Conservation (phyloP, 2,888 invertebrate species). For the Apocheima hispidaria region DNA sequence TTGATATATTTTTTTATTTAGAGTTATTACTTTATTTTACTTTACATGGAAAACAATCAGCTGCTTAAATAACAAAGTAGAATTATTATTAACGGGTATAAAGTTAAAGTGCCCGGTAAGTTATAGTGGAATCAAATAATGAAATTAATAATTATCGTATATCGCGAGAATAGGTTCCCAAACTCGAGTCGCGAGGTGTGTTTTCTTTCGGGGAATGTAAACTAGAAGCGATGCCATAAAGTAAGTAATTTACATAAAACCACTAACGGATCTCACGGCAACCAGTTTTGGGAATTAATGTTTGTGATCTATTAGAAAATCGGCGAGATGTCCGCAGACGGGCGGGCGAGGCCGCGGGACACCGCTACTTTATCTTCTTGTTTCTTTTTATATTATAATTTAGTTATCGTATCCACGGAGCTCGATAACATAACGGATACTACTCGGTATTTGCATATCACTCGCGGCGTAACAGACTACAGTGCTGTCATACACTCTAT, state of each 20-base stretch:
- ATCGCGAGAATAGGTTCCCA: background rate
- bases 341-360: conserved; percentile 8
- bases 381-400: conserved; percentile 74
- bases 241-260: conserved; percentile 83
- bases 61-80: too few species aligned
- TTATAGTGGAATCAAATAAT: background rate
- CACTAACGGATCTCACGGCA: conserved; percentile 83
- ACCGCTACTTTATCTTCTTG: conserved; percentile 55
- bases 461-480: too few species aligned
- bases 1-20: too few species aligned
- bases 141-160: background rate
- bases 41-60: too few species aligned
- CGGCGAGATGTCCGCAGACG: conserved; percentile 65
- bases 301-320: conserved; percentile 85
- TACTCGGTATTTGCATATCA: too few species aligned
- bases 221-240: conserved; percentile 79
- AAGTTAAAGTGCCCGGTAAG: too few species aligned
- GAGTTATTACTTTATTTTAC: too few species aligned
- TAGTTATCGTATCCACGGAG: conserved; percentile 57
- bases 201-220: conserved; percentile 74
- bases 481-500: too few species aligned
- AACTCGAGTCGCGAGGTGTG: conserved; percentile 32
- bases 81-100: too few species aligned
- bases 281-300: conserved; percentile 81
- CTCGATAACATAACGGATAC: conserved; percentile 55